Evolutionary conservation across 2,113 vertebrate species (phyloP).

Genomic region (Alosa alosa): DNA sequence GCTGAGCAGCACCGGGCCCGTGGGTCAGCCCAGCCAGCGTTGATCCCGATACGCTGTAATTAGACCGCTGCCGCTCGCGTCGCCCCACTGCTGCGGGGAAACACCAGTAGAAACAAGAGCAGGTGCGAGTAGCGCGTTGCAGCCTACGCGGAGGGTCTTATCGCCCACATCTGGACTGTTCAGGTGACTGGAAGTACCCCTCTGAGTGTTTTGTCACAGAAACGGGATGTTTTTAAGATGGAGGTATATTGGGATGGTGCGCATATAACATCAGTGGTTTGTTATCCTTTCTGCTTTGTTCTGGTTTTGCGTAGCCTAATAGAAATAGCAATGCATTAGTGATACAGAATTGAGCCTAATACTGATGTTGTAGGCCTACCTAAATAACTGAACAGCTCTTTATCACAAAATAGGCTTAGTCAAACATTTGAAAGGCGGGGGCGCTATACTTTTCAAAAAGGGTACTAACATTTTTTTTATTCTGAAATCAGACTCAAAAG

Average conservation of each 20-base stretch:
- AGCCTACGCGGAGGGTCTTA: background rate
- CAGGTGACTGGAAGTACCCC: background rate
- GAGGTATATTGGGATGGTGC: background rate
- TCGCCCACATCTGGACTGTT: background rate
- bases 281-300: background rate
- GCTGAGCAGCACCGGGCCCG: conserved; percentile 60
- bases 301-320: background rate
- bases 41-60: conserved; percentile 17
- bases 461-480: no score
- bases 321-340: background rate
- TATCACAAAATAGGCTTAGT: no score
- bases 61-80: conserved; percentile 8
- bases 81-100: conserved; percentile 11
- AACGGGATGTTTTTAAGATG: background rate
- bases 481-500: background rate
- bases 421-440: no score
- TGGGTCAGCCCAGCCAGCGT: conserved; percentile 41
- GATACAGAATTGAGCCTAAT: background rate
- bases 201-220: background rate
- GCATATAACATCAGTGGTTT: background rate
- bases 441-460: no score
- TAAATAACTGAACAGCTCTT: background rate
- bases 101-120: background rate
- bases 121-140: background rate
- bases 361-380: background rate